Conservation (phyloP, 1,140 invertebrate genomes). For the Zaprionus capensis region DNA sequence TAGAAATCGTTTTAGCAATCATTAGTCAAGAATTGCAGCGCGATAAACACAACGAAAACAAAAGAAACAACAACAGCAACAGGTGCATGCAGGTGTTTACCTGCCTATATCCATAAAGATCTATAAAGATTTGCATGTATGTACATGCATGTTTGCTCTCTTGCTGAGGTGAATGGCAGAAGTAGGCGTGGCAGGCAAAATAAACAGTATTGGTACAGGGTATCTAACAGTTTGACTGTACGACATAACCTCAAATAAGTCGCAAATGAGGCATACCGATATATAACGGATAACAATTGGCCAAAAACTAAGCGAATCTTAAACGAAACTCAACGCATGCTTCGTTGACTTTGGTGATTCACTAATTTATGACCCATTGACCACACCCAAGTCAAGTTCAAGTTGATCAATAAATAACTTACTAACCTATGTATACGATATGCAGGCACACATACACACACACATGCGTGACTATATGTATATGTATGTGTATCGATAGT, state of each 20-base stretch:
- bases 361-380: slow-evolving; percentile 37
- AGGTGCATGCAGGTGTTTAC: slow-evolving; percentile 40
- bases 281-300: not conserved
- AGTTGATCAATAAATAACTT: slow-evolving; percentile 37
- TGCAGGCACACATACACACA: not conserved
- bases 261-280: too few relatives aligned
- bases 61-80: slow-evolving; percentile 25
- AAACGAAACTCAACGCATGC: not conserved
- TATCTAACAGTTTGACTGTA: not conserved
- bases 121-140: not conserved
- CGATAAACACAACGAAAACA: slow-evolving; percentile 18
- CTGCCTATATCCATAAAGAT: not conserved
- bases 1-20: slow-evolving; percentile 25
- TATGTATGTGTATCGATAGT: slow-evolving; percentile 23
- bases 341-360: slow-evolving; percentile 24
- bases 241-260: too few relatives aligned
- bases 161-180: not conserved
- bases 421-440: slow-evolving; percentile 7
- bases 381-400: slow-evolving; percentile 54
- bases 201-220: not conserved
- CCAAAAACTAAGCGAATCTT: not conserved
- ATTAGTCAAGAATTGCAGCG: slow-evolving; percentile 34
- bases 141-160: slow-evolving; percentile 5
- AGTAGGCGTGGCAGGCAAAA: not conserved
- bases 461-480: not conserved